Percentiles rank a stretch among this genome's conserved stretches.
These are phyloP conservation scores for Paramormyrops hopkinsi DNA, from an alignment of 2,797 vertebrate species.

Conservation along the genomic window DNA sequence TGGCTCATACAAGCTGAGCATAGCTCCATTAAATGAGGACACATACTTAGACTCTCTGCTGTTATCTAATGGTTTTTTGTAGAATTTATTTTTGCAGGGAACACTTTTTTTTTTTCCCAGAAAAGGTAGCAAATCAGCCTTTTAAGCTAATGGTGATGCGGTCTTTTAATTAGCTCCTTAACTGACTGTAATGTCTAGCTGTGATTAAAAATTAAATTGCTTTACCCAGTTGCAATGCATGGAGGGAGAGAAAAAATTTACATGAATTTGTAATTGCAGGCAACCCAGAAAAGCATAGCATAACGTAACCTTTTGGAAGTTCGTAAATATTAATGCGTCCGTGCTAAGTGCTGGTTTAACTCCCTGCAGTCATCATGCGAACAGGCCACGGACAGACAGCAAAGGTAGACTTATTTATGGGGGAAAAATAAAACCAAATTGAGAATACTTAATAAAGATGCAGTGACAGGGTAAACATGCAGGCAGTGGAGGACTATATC, in stretches of 20 bases:
- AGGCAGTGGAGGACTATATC: not conserved
- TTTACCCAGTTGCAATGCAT: not conserved
- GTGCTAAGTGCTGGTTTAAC: not conserved
- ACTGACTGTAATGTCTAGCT: conserved; percentile 26
- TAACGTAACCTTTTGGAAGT: conserved; percentile 1
- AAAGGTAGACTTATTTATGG: not conserved
- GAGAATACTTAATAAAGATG: not conserved
- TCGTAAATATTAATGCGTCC: conserved; percentile 3
- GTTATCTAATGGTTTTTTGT: not conserved
- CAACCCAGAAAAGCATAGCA: not conserved
- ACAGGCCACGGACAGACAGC: not conserved
- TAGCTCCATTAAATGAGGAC: not conserved
- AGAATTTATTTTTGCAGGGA: not conserved
- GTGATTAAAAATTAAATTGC: conserved; percentile 33
- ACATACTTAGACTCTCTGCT: not conserved
- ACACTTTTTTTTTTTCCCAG: not conserved
- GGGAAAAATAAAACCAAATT: not conserved
- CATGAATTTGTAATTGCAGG: conserved; percentile 12
- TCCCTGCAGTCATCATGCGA: not conserved
- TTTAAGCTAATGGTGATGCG: conserved; percentile 12
- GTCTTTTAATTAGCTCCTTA: conserved; percentile 26
- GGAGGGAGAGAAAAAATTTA: not conserved
- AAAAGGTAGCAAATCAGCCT: not conserved
- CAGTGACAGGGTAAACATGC: not conserved
- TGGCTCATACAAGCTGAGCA: not conserved